Evolutionary conservation across 2,113 vertebrate genomes (phyloP), one percentile per base, ranked within the genome.

Genomic region (Psittacula cyanocephala): DNA sequence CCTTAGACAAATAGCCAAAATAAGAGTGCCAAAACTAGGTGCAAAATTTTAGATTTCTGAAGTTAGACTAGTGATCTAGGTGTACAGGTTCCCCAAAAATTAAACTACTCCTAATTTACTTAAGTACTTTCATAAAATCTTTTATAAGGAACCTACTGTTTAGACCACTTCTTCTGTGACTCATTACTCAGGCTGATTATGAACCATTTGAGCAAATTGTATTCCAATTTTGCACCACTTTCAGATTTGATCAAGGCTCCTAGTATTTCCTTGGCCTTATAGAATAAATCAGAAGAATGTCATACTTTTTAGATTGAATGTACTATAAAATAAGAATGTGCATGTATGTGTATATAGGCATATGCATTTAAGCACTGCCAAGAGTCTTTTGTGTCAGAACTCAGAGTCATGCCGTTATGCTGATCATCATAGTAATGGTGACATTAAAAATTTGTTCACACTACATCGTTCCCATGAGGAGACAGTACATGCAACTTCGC

Each of bases 121-220:
- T 62, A 23, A 59, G 5, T 14, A 64, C 20, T 64, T 86, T 71
- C 44, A 57, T 52, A 39, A 75, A 52, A 33, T 2, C 3, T 74
- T 65, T 83, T 50, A 50, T 17, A 3, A 80, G 9, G 22, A 88
- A n/a, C 8, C 52, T 29, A 71, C 18, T 4, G 0, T 82, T 67
- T 68, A 88, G 63, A 59, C 5, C 9, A 59, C 1, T 1, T 3
- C 2, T 1, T 3, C 39, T 62, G 6, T 57, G 33, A 23, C 7
- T 11, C 27, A 7, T 76, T 71, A 15, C 19, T 75, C 19, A 68
- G 31, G 8, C 7, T 43, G 22, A 16, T 63, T 60, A 50, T 80
- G 64, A 37, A 59, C 2, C 2, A 52, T 43, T 86, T 43, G 14
- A 55, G 16, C 46, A 15, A 53, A 76, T 31, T 76, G 1, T 44